A percentile compares a stretch with the other conserved stretches of the same genome.
phyloP scores from a whole-genome alignment of 2,888 invertebrate species.

The Prosapia bicincta region DNA sequence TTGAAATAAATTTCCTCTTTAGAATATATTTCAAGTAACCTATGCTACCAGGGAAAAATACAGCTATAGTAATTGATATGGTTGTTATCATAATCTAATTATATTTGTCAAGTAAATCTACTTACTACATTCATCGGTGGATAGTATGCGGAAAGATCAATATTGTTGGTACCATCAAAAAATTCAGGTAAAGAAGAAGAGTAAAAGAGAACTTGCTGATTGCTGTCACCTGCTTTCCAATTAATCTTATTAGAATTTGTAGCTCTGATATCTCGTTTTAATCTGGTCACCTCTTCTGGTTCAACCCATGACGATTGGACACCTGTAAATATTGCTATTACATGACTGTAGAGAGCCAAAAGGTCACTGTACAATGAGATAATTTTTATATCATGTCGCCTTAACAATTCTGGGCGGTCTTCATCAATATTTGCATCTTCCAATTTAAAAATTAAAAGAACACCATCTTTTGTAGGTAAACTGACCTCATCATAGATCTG shows the following conservation, averaged over 20 bases:
- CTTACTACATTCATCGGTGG: no score
- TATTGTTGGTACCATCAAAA: not conserved
- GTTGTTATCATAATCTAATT: no score
- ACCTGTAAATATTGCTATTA: slow-evolving; percentile 58
- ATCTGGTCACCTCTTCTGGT: slow-evolving; percentile 35
- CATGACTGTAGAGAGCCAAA: slow-evolving; percentile 47
- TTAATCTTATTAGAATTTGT: not conserved
- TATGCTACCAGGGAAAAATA: no score
- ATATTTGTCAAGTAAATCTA: no score
- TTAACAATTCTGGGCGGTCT: slow-evolving; percentile 49
- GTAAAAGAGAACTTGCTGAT: not conserved
- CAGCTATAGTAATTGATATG: no score
- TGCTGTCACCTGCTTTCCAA: not conserved
- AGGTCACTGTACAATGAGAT: slow-evolving; percentile 52
- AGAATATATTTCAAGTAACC: no score
- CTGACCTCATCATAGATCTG: not conserved
- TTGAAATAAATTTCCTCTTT: no score
- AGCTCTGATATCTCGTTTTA: slow-evolving; percentile 27
- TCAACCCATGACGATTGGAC: slow-evolving; percentile 53
- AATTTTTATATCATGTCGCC: slow-evolving; percentile 60
- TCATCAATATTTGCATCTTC: slow-evolving; percentile 38
- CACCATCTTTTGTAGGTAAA: slow-evolving; percentile 14
- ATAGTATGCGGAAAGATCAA: not conserved
- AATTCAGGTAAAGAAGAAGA: not conserved
- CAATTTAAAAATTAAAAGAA: slow-evolving; percentile 32